Conservation (phyloP, 2,113 vertebrate species). For the Mus spicilegus region DNA sequence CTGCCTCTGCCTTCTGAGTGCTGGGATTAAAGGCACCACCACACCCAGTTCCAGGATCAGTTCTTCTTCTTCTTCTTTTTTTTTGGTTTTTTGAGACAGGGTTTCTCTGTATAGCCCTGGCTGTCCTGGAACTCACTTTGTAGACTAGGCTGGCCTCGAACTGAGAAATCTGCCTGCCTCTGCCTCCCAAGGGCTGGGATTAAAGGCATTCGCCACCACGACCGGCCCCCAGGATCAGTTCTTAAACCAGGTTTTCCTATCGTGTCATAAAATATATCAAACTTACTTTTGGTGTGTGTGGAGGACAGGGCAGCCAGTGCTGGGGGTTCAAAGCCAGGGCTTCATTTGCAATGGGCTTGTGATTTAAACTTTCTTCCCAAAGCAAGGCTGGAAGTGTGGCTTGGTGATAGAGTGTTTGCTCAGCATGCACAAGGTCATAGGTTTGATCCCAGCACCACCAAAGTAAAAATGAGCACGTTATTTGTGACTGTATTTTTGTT, state of each 20-base stretch:
- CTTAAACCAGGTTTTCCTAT: not conserved
- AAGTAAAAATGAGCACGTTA: not conserved
- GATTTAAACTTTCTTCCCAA: constrained; percentile 33
- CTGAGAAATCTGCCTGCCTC: too few species aligned
- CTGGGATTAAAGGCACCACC: not conserved
- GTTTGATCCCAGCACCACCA: not conserved
- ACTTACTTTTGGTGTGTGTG: not conserved
- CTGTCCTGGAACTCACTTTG: too few species aligned
- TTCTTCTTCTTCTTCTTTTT: too few species aligned
- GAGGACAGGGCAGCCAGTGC: not conserved
- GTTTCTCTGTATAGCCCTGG: too few species aligned
- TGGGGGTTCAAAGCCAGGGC: not conserved
- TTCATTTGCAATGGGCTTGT: not conserved
- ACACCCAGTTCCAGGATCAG: not conserved
- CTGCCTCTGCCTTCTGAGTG: not conserved
- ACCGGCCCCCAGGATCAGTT: too few species aligned
- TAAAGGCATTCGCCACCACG: too few species aligned
- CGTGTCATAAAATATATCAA: constrained; percentile 12
- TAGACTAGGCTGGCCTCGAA: too few species aligned
- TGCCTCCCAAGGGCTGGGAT: too few species aligned
- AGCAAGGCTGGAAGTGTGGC: not conserved
- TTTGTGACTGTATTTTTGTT: constrained; percentile 19
- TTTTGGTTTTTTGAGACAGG: too few species aligned
- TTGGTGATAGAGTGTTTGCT: not conserved
- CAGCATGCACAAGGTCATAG: not conserved